phyloP scores from a whole-genome alignment of 2,797 vertebrate genomes.

The Synanceia verrucosa region DNA sequence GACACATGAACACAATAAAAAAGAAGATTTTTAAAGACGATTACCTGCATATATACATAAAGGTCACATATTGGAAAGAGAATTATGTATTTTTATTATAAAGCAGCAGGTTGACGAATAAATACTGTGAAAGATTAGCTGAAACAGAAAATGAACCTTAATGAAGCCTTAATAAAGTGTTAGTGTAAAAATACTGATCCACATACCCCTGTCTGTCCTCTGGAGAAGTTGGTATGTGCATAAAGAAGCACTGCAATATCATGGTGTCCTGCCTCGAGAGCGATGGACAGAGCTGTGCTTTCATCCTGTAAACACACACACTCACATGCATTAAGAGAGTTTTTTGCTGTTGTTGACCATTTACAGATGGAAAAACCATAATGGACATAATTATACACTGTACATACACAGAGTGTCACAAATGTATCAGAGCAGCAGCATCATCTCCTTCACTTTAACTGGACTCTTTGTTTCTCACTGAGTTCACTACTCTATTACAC shows the following conservation, averaged over 20 bases:
- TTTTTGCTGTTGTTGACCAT: neutral
- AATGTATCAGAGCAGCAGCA: too few species aligned
- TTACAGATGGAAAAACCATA: neutral
- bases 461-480: too few species aligned
- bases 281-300: conserved; percentile 95
- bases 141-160: too few species aligned
- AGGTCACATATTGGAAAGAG: too few species aligned
- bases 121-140: too few species aligned
- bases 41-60: neutral
- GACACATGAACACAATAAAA: conserved; percentile 9
- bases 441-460: too few species aligned
- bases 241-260: conserved; percentile 97
- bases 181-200: neutral
- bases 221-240: conserved; percentile 94
- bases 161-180: too few species aligned
- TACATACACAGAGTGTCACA: too few species aligned
- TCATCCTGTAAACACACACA: conserved; percentile 85
- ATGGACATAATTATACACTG: too few species aligned
- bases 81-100: too few species aligned
- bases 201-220: conserved; percentile 87
- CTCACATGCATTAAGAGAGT: neutral
- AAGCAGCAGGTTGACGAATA: too few species aligned
- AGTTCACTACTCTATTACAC: too few species aligned
- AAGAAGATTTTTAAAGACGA: neutral
- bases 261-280: conserved; percentile 95